These are phyloP conservation scores for Tridacna gigas DNA, from an alignment of 2,888 invertebrate genomes.

Conservation along the genomic window DNA sequence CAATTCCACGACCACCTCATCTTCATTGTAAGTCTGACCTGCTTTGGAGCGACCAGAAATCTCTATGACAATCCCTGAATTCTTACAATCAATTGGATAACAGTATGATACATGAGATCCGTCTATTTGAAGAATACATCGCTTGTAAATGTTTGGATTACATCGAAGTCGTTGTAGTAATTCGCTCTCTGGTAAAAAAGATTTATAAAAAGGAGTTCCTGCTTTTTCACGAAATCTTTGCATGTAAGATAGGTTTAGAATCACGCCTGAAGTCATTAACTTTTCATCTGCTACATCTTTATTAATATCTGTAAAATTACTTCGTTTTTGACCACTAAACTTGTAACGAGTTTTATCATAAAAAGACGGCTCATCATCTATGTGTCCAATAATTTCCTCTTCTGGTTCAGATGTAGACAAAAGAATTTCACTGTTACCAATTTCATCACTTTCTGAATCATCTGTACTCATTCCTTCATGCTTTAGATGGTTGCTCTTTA, in stretches of 20 bases:
- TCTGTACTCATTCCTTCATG: not conserved
- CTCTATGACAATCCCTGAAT: conserved; percentile 52
- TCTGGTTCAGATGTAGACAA: not conserved
- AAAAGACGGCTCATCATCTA: conserved; percentile 28
- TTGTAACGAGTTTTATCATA: conserved; percentile 54
- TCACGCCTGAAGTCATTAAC: not conserved
- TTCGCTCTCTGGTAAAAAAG: not conserved
- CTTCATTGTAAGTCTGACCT: conserved; percentile 67
- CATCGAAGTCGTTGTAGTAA: conserved; percentile 23
- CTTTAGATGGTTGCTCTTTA: not conserved
- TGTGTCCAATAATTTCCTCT: not conserved
- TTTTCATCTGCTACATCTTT: conserved; percentile 30
- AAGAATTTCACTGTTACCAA: conserved; percentile 2
- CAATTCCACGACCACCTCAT: conserved; percentile 69
- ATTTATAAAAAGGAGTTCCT: conserved; percentile 23
- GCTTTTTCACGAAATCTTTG: conserved; percentile 33
- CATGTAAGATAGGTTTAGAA: conserved; percentile 39
- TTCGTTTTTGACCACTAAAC: conserved; percentile 4
- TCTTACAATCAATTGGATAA: conserved; percentile 44
- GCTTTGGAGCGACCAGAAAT: conserved; percentile 68
- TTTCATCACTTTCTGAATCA: conserved; percentile 23
- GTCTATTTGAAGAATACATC: conserved; percentile 62
- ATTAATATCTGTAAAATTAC: not conserved
- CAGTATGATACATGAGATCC: conserved; percentile 64
- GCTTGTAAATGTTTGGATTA: conserved; percentile 57